These are phyloP conservation scores for Hydractinia echinata DNA, from an alignment of 30 jellyfish, hydroid and myxozoan species.

Conservation along the genomic window DNA sequence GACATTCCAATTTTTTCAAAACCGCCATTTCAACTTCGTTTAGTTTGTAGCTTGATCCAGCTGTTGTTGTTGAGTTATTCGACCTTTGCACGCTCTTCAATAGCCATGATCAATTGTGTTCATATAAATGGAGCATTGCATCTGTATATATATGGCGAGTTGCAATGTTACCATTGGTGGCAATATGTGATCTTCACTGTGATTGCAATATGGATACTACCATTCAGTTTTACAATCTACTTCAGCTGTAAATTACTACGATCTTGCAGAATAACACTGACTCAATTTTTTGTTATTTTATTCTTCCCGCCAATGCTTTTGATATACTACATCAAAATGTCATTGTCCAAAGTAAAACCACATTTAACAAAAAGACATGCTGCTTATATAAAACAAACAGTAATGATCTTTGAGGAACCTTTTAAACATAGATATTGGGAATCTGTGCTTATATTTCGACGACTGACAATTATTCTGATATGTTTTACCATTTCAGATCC, in stretches of 20 bases:
- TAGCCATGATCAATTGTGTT: slow-evolving; percentile 27
- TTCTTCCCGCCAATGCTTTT: background rate
- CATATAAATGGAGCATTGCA: background rate
- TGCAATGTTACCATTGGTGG: slow-evolving; percentile 29
- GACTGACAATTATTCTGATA: background rate
- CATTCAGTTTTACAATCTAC: slow-evolving; percentile 18
- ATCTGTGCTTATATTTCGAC: slow-evolving; percentile 3
- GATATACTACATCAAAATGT: background rate
- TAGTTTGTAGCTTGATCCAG: slow-evolving; percentile 20
- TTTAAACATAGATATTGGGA: background rate
- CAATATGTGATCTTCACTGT: slow-evolving; percentile 20
- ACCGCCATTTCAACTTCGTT: slow-evolving; percentile 3
- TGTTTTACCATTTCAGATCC: background rate
- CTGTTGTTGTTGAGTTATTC: slow-evolving; percentile 25
- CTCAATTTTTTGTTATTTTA: background rate
- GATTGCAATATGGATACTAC: slow-evolving; percentile 23
- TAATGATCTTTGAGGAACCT: slow-evolving; percentile 8
- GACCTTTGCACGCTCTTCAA: background rate
- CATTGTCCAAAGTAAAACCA: background rate
- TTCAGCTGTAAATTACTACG: background rate
- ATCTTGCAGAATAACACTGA: background rate
- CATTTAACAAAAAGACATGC: background rate
- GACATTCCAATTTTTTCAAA: background rate
- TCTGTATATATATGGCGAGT: slow-evolving; percentile 28
- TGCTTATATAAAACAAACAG: background rate